Percentiles rank a stretch among this genome's conserved stretches.
These are phyloP conservation scores for Cerceris rybyensis DNA, from an alignment of 2,888 invertebrate genomes.

Conservation along the genomic window DNA sequence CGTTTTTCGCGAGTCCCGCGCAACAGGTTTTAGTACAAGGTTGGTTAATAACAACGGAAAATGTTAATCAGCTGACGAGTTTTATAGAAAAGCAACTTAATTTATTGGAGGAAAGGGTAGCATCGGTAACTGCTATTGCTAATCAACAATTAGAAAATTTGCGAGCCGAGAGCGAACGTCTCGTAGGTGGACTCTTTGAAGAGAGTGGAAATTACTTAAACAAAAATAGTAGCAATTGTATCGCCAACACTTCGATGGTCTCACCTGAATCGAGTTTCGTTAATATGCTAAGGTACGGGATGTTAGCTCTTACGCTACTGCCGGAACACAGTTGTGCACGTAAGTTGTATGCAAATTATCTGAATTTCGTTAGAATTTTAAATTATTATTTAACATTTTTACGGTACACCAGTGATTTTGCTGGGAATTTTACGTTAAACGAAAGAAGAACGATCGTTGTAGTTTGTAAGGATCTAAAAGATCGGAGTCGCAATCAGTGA, in stretches of 20 bases:
- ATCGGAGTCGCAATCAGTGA: no score
- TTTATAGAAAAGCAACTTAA: constrained; percentile 85
- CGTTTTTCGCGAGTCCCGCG: constrained; percentile 87
- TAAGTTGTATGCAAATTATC: constrained; percentile 78
- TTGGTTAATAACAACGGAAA: constrained; percentile 85
- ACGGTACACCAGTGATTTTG: no score
- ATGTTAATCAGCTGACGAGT: constrained; percentile 84
- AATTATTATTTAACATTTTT: no score
- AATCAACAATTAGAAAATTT: constrained; percentile 84
- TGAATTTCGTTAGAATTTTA: neutral
- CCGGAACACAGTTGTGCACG: constrained; percentile 90
- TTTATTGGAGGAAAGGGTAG: constrained; percentile 85
- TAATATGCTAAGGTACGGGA: constrained; percentile 89
- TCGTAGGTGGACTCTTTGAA: constrained; percentile 84
- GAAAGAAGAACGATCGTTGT: no score
- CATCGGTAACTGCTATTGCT: constrained; percentile 83
- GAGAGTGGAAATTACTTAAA: constrained; percentile 79
- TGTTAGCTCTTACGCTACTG: constrained; percentile 88
- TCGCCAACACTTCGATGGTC: constrained; percentile 84
- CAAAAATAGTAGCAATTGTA: constrained; percentile 79
- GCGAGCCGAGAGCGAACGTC: constrained; percentile 83
- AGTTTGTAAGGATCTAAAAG: no score
- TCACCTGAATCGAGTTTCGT: constrained; percentile 88
- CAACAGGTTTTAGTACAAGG: constrained; percentile 90
- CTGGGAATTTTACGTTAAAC: no score